Conservation (phyloP, 2,113 vertebrate species). For the Trichechus manatus region DNA sequence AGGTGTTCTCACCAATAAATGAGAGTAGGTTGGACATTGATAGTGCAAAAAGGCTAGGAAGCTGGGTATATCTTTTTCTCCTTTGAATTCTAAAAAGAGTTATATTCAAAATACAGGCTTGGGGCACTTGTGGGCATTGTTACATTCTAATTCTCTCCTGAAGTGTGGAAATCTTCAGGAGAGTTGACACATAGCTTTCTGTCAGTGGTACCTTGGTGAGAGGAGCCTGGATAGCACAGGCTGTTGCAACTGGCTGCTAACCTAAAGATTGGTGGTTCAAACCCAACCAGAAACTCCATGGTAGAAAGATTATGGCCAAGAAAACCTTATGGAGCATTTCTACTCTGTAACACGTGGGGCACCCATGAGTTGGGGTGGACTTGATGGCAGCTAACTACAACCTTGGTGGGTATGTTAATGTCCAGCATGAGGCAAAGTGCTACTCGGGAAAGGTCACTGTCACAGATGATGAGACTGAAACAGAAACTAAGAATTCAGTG, state of each 20-base stretch:
- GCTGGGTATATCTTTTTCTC: neutral
- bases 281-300: no score
- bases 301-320: no score
- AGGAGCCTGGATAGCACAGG: no score
- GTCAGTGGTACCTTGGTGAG: no score
- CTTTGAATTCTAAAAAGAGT: neutral
- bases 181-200: neutral
- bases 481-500: neutral
- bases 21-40: neutral
- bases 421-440: neutral
- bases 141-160: neutral
- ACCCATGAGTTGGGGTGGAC: neutral
- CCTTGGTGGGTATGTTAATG: neutral
- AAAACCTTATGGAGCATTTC: no score
- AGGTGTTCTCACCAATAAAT: neutral
- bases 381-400: neutral
- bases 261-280: no score
- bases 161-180: neutral
- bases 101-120: neutral
- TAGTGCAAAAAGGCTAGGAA: neutral
- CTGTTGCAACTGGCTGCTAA: no score
- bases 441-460: neutral
- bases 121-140: neutral
- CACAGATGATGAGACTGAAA: neutral
- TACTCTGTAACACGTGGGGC: no score